Percentiles rank a stretch among this genome's conserved stretches.
Conservation (phyloP, 2,888 invertebrate genomes). For the Scaptomyza flava region DNA sequence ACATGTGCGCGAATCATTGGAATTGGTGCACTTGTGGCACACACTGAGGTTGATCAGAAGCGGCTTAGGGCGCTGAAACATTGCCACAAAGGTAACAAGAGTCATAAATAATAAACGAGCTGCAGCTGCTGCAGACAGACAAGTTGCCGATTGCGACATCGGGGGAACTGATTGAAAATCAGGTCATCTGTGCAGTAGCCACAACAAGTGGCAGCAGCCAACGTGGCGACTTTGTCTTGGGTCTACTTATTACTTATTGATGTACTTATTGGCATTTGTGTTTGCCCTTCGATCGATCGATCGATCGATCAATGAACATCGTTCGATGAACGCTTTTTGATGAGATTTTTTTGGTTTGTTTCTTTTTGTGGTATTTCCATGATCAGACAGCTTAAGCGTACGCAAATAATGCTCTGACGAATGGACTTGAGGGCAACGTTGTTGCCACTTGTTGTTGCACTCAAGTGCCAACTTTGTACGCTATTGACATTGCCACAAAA, state of each 20-base stretch:
- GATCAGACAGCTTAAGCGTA: constrained; percentile 61
- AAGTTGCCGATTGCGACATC: constrained; percentile 54
- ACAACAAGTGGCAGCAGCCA: constrained; percentile 48
- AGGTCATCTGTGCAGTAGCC: constrained; percentile 75
- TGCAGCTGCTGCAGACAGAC: constrained; percentile 11
- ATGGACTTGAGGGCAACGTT: constrained; percentile 66
- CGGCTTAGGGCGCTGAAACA: constrained; percentile 35
- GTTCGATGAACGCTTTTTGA: not conserved
- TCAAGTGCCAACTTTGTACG: constrained; percentile 63
- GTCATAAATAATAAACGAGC: not conserved
- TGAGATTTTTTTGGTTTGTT: not conserved
- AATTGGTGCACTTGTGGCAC: constrained; percentile 73
- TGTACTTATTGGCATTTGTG: constrained; percentile 65
- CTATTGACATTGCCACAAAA: constrained; percentile 60
- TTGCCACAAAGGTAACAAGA: constrained; percentile 23
- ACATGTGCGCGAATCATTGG: constrained; percentile 53
- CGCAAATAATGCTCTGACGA: constrained; percentile 56
- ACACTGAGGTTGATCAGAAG: constrained; percentile 26
- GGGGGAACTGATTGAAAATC: constrained; percentile 39
- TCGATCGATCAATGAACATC: constrained; percentile 36
- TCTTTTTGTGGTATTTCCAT: constrained; percentile 58
- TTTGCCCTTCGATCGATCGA: constrained; percentile 70
- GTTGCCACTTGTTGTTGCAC: constrained; percentile 81
- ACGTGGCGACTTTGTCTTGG: constrained; percentile 20
- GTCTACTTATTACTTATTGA: constrained; percentile 11